Percentiles rank a stretch among this genome's conserved stretches.
These are phyloP conservation scores for Trachymyrmex septentrionalis DNA, from an alignment of 1,140 invertebrate genomes.

Conservation along the genomic window DNA sequence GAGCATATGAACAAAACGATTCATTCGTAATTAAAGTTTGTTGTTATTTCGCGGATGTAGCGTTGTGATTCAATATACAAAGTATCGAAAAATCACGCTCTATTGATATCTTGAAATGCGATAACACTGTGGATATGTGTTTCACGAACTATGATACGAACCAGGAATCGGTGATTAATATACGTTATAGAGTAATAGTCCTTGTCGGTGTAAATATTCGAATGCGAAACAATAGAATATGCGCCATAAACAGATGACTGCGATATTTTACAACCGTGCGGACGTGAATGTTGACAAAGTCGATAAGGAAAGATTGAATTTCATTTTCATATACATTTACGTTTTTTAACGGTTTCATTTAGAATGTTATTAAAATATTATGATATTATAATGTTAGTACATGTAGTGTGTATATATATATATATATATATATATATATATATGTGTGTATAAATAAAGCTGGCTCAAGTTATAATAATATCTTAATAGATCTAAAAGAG, in stretches of 20 bases:
- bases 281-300: too few species aligned
- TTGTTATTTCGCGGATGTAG: conserved; percentile 64
- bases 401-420: too few species aligned
- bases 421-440: too few species aligned
- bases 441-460: too few species aligned
- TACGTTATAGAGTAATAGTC: not conserved
- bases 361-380: not conserved
- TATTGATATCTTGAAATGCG: conserved; percentile 31
- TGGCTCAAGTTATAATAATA: too few species aligned
- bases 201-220: conserved; percentile 14
- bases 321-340: not conserved
- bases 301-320: too few species aligned
- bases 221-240: conserved; percentile 47
- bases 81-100: not conserved
- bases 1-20: not conserved
- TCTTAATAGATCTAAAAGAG: too few species aligned
- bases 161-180: conserved; percentile 12
- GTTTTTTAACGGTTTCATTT: not conserved
- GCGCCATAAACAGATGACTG: not conserved
- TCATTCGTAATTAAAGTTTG: conserved; percentile 43
- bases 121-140: conserved; percentile 28
- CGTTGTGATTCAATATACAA: not conserved
- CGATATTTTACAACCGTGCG: not conserved
- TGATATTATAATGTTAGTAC: too few species aligned
- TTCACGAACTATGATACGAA: not conserved